phyloP scores from a whole-genome alignment of 2,888 invertebrate species.

The Sinhomidia bicolor region DNA sequence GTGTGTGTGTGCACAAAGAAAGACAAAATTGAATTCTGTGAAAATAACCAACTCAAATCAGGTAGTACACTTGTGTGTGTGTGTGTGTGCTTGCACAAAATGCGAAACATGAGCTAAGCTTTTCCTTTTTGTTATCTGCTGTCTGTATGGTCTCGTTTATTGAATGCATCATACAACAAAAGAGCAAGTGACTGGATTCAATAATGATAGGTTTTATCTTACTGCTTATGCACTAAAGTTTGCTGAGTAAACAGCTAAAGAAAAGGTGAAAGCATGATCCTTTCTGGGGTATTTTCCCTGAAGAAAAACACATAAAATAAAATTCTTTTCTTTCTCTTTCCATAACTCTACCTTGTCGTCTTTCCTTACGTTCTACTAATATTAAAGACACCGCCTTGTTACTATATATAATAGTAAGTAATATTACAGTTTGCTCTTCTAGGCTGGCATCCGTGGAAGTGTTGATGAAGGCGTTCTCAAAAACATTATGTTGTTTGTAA shows the following conservation, averaged over 20 bases:
- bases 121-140: neutral
- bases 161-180: slow-evolving; percentile 4
- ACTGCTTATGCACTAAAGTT: neutral
- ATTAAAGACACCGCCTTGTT: neutral
- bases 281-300: neutral
- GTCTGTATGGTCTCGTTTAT: neutral
- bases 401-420: no score
- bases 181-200: neutral
- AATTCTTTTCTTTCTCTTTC: neutral
- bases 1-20: neutral
- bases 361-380: no score
- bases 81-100: neutral
- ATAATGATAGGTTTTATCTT: slow-evolving; percentile 41
- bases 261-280: neutral
- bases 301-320: neutral
- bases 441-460: no score
- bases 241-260: neutral
- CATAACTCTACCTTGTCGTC: neutral
- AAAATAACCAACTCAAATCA: slow-evolving; percentile 26
- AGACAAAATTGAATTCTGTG: slow-evolving; percentile 55
- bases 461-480: neutral
- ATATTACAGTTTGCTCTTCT: no score
- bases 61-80: neutral
- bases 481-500: neutral
- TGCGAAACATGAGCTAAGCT: neutral